Evolutionary conservation across 2,113 vertebrate genomes (phyloP).

Genomic region (Marmota monax): DNA sequence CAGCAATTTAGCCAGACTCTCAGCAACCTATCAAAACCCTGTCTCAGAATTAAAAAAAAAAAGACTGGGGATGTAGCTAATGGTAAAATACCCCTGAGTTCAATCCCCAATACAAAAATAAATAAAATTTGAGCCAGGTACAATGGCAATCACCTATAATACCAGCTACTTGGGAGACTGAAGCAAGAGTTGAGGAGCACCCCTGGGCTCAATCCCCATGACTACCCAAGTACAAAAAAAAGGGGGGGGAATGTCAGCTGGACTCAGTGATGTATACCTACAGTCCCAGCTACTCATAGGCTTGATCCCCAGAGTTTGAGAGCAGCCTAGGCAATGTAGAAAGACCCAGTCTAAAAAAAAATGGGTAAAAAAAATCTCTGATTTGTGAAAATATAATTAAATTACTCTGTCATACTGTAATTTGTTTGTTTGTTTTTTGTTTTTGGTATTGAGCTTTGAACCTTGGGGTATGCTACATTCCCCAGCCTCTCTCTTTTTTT

Average conservation of each 20-base stretch:
- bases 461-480: neutral
- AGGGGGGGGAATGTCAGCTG: neutral
- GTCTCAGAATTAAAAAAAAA: slow-evolving; percentile 8
- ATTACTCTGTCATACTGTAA: neutral
- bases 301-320: neutral
- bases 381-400: slow-evolving; percentile 50
- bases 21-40: too few species aligned
- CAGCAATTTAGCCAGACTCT: neutral
- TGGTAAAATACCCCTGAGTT: too few species aligned
- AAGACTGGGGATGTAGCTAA: neutral
- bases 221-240: too few species aligned
- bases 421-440: neutral
- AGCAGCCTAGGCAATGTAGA: neutral
- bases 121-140: too few species aligned
- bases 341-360: too few species aligned
- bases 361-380: neutral
- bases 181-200: neutral
- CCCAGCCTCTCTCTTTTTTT: neutral
- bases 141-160: neutral
- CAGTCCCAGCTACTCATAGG: neutral
- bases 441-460: neutral
- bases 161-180: neutral
- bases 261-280: neutral
- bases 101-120: too few species aligned
- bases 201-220: neutral